Evolutionary conservation across 2,888 invertebrate species (phyloP).

Genomic region (Heliconius hortense): DNA sequence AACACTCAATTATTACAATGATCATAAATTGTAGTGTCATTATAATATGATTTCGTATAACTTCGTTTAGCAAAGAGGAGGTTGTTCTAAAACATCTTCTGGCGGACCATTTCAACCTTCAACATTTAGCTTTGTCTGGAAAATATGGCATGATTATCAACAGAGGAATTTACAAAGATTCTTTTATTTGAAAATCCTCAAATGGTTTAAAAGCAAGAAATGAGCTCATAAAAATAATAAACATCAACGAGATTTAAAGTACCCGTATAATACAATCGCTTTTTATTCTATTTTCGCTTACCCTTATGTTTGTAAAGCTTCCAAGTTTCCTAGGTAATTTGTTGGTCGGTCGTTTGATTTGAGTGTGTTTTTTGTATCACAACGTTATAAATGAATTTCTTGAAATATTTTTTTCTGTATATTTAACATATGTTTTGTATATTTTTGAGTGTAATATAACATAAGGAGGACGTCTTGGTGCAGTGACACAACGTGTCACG

Average conservation of each 20-base stretch:
- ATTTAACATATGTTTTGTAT: background rate
- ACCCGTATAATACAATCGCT: constrained; percentile 22
- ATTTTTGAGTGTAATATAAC: background rate
- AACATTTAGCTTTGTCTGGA: constrained; percentile 40
- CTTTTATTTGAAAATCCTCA: constrained; percentile 35
- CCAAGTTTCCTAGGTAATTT: constrained; percentile 21
- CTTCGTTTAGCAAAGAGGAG: constrained; percentile 27
- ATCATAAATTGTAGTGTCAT: constrained; percentile 17
- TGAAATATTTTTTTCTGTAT: background rate
- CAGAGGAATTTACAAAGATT: constrained; percentile 38
- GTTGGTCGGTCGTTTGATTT: constrained; percentile 1
- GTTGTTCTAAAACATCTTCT: constrained; percentile 37
- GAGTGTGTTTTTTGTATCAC: background rate
- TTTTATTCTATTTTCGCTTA: constrained; percentile 22
- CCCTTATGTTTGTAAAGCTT: constrained; percentile 16
- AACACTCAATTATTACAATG: background rate
- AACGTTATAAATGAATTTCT: background rate
- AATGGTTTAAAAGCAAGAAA: constrained; percentile 35
- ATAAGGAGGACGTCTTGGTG: too few species aligned
- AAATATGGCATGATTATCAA: constrained; percentile 42
- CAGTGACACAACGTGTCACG: too few species aligned
- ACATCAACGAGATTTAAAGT: constrained; percentile 31
- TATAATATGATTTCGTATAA: constrained; percentile 28
- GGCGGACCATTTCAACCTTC: constrained; percentile 39
- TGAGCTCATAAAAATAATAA: constrained; percentile 37